A percentile compares a stretch with the other conserved stretches of the same genome.
These are phyloP conservation scores for Euzophera pinguis DNA, from an alignment of 2,888 invertebrate species.

Conservation along the genomic window DNA sequence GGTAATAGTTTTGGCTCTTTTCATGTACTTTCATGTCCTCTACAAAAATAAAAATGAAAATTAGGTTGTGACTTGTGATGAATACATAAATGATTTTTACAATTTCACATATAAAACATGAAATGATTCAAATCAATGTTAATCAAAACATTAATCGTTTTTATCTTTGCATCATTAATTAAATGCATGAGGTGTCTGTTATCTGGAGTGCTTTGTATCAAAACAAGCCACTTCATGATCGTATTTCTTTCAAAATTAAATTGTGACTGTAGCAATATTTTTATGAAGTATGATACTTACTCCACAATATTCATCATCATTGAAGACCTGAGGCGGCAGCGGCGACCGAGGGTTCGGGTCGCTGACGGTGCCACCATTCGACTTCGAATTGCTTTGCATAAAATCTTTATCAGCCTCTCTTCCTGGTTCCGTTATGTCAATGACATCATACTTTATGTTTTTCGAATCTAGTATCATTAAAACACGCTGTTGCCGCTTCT, in stretches of 20 bases:
- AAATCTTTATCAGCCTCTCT: slow-evolving; percentile 92
- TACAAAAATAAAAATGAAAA: too few relatives aligned
- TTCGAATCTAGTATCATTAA: slow-evolving; percentile 96
- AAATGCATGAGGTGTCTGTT: neutral
- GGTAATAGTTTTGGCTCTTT: too few relatives aligned
- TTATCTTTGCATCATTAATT: neutral
- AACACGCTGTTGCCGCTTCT: slow-evolving; percentile 96
- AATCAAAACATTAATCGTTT: neutral
- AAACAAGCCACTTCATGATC: neutral
- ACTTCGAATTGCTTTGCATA: slow-evolving; percentile 93
- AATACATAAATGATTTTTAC: too few relatives aligned
- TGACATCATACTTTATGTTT: slow-evolving; percentile 91
- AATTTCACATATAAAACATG: neutral
- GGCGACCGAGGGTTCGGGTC: slow-evolving; percentile 88
- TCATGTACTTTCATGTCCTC: too few relatives aligned
- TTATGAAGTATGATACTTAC: slow-evolving; percentile 71
- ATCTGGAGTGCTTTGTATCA: neutral
- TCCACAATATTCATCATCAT: slow-evolving; percentile 95
- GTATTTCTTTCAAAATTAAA: neutral
- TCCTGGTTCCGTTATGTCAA: slow-evolving; percentile 97
- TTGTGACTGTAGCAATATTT: neutral
- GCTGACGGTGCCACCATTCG: slow-evolving; percentile 86
- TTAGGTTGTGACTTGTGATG: too few relatives aligned
- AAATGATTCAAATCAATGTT: neutral
- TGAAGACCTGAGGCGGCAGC: slow-evolving; percentile 96